phyloP scores from a whole-genome alignment of 2,113 vertebrate species.

The Danionella cerebrum region DNA sequence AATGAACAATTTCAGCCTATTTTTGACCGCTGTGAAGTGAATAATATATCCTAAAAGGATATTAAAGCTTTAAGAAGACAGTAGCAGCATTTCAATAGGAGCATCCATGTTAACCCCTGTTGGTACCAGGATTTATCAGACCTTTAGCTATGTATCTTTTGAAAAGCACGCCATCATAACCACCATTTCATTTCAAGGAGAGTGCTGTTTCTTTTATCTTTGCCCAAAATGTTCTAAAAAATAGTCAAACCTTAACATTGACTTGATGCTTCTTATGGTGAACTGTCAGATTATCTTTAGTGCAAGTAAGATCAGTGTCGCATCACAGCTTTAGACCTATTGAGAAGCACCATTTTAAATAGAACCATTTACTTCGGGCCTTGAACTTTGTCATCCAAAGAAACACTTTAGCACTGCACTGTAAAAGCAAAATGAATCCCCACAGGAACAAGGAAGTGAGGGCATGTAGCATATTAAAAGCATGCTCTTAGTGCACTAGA shows the following conservation, averaged over 20 bases:
- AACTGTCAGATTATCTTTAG: neutral
- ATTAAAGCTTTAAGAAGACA: too few species aligned
- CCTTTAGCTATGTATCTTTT: too few species aligned
- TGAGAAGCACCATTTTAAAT: conserved; percentile 16
- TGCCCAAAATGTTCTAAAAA: too few species aligned
- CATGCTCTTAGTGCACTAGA: conserved; percentile 19
- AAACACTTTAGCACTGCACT: conserved; percentile 15
- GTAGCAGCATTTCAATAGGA: too few species aligned
- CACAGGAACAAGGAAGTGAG: conserved; percentile 1
- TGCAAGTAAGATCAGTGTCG: neutral
- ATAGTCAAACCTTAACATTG: neutral
- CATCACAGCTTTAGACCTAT: neutral
- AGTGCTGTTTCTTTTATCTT: too few species aligned
- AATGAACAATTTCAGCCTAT: too few species aligned
- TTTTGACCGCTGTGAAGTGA: too few species aligned
- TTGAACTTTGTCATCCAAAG: conserved; percentile 22
- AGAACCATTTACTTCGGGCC: conserved; percentile 25
- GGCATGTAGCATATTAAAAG: conserved; percentile 35
- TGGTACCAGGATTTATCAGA: too few species aligned
- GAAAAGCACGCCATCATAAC: too few species aligned
- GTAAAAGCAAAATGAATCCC: conserved; percentile 16
- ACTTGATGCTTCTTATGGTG: neutral
- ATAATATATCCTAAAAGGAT: too few species aligned
- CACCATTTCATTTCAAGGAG: too few species aligned
- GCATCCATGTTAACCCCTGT: too few species aligned